phyloP scores from a whole-genome alignment of 30 jellyfish, hydroid and myxozoan species.

The Hydra vulgaris region DNA sequence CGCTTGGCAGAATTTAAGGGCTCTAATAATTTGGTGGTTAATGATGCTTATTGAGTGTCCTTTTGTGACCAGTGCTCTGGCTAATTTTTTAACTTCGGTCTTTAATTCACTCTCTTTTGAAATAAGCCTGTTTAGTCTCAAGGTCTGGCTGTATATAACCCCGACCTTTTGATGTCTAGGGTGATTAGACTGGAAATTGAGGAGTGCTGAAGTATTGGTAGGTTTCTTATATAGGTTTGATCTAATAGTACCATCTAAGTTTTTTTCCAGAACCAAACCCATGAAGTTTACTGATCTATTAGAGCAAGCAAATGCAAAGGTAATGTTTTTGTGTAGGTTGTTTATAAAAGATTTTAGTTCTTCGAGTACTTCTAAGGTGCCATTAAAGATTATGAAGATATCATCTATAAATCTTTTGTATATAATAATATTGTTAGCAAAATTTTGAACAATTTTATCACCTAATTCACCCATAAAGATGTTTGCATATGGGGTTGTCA shows the following conservation, averaged over 20 bases:
- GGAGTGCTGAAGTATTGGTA: too few species aligned
- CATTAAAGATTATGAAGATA: neutral
- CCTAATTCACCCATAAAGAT: neutral
- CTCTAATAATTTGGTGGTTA: neutral
- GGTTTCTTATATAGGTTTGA: neutral
- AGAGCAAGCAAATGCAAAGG: neutral
- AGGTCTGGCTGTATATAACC: too few species aligned
- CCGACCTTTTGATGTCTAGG: neutral
- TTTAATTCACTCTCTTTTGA: too few species aligned
- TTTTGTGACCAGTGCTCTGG: neutral
- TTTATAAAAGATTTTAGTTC: neutral
- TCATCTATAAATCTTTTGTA: neutral
- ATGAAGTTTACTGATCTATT: too few species aligned
- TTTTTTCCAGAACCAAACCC: neutral
- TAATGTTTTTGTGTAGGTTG: neutral
- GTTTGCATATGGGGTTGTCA: neutral
- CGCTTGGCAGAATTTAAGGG: too few species aligned
- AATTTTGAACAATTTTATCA: too few species aligned
- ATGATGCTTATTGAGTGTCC: neutral
- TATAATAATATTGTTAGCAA: too few species aligned
- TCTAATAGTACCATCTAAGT: neutral
- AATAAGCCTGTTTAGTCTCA: too few species aligned
- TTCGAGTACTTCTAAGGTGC: neutral
- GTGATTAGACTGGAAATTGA: too few species aligned
- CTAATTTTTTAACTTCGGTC: neutral